These are phyloP conservation scores for Stomorhina lunata DNA, from an alignment of 2,888 invertebrate species.

Conservation along the genomic window DNA sequence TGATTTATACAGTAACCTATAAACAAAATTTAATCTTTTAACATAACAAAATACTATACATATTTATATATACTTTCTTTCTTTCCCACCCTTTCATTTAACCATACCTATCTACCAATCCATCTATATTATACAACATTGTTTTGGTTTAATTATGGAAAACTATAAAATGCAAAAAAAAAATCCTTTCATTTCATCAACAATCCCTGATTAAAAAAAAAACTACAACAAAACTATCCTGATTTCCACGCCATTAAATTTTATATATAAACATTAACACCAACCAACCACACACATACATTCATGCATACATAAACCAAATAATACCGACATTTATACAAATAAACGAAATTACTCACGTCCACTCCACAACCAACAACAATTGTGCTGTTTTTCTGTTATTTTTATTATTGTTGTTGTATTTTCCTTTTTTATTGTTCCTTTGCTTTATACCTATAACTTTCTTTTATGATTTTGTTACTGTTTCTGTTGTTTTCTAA, in stretches of 20 bases:
- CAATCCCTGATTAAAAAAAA: constrained; percentile 42
- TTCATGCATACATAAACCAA: neutral
- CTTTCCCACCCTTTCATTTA: constrained; percentile 22
- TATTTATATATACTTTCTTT: constrained; percentile 39
- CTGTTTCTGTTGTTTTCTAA: neutral
- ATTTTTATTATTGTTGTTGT: constrained; percentile 11
- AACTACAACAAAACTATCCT: constrained; percentile 38
- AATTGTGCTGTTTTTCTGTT: constrained; percentile 21
- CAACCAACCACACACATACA: constrained; percentile 7
- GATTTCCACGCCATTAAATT: constrained; percentile 58
- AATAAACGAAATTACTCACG: constrained; percentile 47
- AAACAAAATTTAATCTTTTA: neutral
- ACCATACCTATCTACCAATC: neutral
- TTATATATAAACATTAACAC: constrained; percentile 10
- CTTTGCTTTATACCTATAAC: neutral
- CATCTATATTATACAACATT: constrained; percentile 21
- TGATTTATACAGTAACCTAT: neutral
- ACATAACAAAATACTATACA: constrained; percentile 36
- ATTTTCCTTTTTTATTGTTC: neutral
- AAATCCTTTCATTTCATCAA: constrained; percentile 60
- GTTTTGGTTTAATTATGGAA: constrained; percentile 49
- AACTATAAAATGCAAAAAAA: constrained; percentile 44
- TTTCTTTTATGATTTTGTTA: neutral
- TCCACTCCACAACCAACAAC: constrained; percentile 45
- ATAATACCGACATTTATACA: constrained; percentile 24